Conservation (phyloP, 2,888 invertebrate species). For the Plebejus anna region DNA sequence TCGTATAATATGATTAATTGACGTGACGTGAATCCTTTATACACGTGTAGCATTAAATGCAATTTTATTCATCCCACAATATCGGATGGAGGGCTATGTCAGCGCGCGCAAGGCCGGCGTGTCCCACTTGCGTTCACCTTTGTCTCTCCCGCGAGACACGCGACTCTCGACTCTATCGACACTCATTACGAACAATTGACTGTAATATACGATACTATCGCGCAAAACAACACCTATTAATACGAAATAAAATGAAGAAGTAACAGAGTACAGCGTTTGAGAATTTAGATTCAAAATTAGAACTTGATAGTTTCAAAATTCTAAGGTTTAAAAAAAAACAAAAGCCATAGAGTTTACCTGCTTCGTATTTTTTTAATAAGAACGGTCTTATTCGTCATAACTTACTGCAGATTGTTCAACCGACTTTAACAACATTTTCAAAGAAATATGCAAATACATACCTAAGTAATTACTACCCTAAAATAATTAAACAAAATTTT, state of each 20-base stretch:
- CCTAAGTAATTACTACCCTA: not conserved
- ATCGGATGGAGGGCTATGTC: conserved; percentile 56
- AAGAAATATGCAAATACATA: not conserved
- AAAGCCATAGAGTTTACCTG: too few species aligned
- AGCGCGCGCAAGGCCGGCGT: conserved; percentile 60
- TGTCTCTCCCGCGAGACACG: conserved; percentile 53
- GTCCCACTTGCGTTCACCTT: conserved; percentile 74
- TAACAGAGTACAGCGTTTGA: not conserved
- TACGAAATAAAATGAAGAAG: conserved; percentile 19
- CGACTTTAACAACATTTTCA: not conserved
- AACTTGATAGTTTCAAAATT: not conserved
- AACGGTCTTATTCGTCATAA: too few species aligned
- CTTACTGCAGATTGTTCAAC: too few species aligned
- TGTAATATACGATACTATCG: conserved; percentile 35
- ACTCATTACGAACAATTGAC: conserved; percentile 43
- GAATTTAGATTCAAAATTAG: not conserved
- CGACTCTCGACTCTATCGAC: conserved; percentile 52
- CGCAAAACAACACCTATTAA: conserved; percentile 33
- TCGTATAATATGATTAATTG: not conserved
- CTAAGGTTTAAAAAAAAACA: too few species aligned
- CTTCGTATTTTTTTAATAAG: too few species aligned
- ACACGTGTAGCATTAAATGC: conserved; percentile 34
- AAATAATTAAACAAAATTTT: not conserved
- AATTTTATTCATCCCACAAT: conserved; percentile 31
- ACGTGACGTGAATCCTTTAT: not conserved